A percentile compares a stretch with the other conserved stretches of the same genome.
These are phyloP conservation scores for Pyrocephalus nanus DNA, from an alignment of 2,797 vertebrate genomes.

Conservation along the genomic window DNA sequence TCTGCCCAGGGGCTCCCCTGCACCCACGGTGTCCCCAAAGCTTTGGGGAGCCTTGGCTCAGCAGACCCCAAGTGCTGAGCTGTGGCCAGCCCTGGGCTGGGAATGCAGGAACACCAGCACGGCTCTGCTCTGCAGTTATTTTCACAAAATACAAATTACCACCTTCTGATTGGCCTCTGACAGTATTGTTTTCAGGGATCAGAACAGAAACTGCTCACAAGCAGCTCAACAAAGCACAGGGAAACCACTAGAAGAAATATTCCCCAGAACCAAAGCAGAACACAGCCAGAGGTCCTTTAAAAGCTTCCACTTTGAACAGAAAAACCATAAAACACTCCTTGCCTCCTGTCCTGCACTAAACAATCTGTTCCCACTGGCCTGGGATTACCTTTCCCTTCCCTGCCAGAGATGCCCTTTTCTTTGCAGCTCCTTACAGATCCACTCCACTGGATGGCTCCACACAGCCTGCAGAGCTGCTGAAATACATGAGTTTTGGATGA, in stretches of 20 bases:
- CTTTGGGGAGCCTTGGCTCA: not conserved
- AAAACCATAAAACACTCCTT: not conserved
- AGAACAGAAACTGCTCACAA: not conserved
- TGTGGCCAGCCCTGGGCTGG: not conserved
- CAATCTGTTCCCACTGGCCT: not conserved
- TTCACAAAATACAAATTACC: not conserved
- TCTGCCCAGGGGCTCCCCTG: not conserved
- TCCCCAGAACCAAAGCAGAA: not conserved
- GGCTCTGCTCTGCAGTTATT: not conserved
- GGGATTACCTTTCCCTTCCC: not conserved
- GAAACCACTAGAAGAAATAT: not conserved
- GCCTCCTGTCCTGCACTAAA: not conserved
- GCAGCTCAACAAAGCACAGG: not conserved
- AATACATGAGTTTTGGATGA: accelerated
- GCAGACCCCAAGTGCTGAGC: not conserved
- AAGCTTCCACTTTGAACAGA: not conserved
- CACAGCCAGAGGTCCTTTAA: not conserved
- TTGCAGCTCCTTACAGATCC: not conserved
- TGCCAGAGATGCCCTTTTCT: not conserved
- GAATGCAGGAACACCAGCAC: not conserved
- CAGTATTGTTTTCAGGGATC: not conserved
- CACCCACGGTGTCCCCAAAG: not conserved
- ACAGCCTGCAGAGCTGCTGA: not conserved
- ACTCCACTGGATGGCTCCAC: conserved; percentile 10
- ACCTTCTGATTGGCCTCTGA: not conserved